Base-by-base conservation (phyloP, 2,113 vertebrate genomes). In the Carassius carassius region DNA sequence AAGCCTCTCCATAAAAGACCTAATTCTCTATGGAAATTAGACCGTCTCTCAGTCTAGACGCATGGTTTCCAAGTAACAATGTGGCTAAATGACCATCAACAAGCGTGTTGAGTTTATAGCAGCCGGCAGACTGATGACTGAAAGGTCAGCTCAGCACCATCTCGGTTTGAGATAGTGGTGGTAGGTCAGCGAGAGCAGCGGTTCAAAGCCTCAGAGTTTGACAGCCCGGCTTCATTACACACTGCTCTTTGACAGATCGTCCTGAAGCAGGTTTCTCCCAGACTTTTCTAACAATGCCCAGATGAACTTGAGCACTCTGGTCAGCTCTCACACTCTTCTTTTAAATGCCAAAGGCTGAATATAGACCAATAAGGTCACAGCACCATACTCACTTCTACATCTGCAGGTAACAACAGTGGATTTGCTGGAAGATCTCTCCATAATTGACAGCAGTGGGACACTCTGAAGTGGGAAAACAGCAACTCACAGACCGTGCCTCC, bases 231-330 rank as follows among this genome's bases (percentile, higher is more conserved):
- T 78, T 81, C 73, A 86, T 86, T 86, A 86, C 69, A 65, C 63
- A 17, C 73, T 49, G 82, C 77, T 72, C 63, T 76, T 65, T 86
- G 84, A 85, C 82, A 85, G 86, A 60, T 88, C 70, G 37, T 78
- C 62, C 81, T 70, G 77, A 76, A 78, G 85, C 70, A 76, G 87
- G 7, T 49, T 84, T 60, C 37, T 72, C 14, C 29, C 44, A 11
- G 58, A 84, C 35, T 10, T 81, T 69, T 78, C 78, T 85, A 85
- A 82, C 73, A 85, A 85, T 78, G 56, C 82, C 35, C 54, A 21
- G 72, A 73, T 72, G 83, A 82, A 69, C 69, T 70, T 51, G 25
- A 56, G 58, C 23, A 16, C 37, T 17, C 35, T 37, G 60, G 23
- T 69, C 37, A 78, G 81, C 80, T 72, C 54, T 58, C 78, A 74